Evolutionary conservation across 1,140 invertebrate genomes (phyloP), one percentile per base, ranked within the genome.

Genomic region (Pseudomyrmex cubaensis): DNA sequence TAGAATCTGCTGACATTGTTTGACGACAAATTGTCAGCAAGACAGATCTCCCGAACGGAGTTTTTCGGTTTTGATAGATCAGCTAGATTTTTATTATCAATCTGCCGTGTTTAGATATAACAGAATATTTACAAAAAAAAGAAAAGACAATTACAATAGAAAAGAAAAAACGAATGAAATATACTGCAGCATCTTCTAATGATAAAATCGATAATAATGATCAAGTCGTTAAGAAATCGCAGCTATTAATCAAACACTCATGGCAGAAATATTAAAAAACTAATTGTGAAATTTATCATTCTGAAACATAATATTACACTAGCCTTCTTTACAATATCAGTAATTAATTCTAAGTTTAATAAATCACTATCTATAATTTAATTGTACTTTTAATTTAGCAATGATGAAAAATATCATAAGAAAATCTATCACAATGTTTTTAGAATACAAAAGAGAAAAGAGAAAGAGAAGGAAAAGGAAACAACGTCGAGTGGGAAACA

Each of bases 131-230:
- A 22, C 54, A 72, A 48, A 50, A 61, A 54, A 72, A 35, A 22
- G 44, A 72, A 80, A 44, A 20, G 64, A 78, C 44, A 70, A 78
- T 78, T 78, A 78, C 44, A 22, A 70, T 20, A 35, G 76, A 13
- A 22, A 13, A 44, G 20, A 13, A 22, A 13, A 52, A 44, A 46
- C 17, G 56, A 80, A 80, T 80, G 52, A 80, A 66, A 64, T 57
- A 35, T 35, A 35, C 15, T 44, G 64, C 20, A 56, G 44, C 57
- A 25, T 78, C 76, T 48, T 72, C 76, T 80, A 80, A 80, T 80
- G 54, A 80, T 72, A 80, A 80, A 80, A 80, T 80, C 76, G 44
- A 80, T 80, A 57, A n/a, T 80, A 54, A 72, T 61, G 66, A 35
- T 20, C 54, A 72, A 46, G 52, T 80, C 76, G 76, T 80, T 70